phyloP scores from a whole-genome alignment of 2,797 vertebrate genomes.

The Gymnothorax javanicus region DNA sequence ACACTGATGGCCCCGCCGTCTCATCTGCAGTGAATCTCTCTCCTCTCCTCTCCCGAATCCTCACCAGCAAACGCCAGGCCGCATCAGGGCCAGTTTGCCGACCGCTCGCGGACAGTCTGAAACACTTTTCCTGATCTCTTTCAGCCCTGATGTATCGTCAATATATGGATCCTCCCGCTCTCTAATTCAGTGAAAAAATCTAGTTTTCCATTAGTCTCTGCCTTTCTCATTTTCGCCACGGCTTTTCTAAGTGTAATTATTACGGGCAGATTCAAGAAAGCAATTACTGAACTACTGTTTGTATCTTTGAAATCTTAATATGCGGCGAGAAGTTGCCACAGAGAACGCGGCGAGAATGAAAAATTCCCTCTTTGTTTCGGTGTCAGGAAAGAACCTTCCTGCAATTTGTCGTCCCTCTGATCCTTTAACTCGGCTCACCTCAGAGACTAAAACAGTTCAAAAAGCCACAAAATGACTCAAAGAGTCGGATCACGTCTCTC shows the following conservation, averaged over 20 bases:
- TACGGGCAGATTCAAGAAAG: slow-evolving; percentile 98
- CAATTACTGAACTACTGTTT: slow-evolving; percentile 93
- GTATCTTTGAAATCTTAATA: slow-evolving; percentile 98
- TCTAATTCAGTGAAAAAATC: slow-evolving; percentile 99
- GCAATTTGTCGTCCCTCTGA: neutral
- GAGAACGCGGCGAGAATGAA: slow-evolving; percentile 33
- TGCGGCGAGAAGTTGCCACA: slow-evolving; percentile 69
- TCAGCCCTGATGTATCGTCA: slow-evolving; percentile 94
- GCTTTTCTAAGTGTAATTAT: slow-evolving; percentile 96
- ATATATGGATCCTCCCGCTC: slow-evolving; percentile 95
- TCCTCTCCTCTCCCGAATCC: slow-evolving; percentile 47
- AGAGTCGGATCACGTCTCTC: neutral
- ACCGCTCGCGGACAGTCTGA: slow-evolving; percentile 84
- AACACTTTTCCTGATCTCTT: slow-evolving; percentile 96
- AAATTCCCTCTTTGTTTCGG: slow-evolving; percentile 29
- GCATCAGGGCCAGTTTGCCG: slow-evolving; percentile 85
- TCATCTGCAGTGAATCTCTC: slow-evolving; percentile 28
- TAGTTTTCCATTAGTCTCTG: slow-evolving; percentile 99
- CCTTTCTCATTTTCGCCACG: slow-evolving; percentile 82
- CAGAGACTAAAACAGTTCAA: neutral
- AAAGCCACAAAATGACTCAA: neutral
- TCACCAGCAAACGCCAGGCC: slow-evolving; percentile 73
- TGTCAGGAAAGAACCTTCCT: slow-evolving; percentile 4
- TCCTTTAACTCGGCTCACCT: slow-evolving; percentile 4
- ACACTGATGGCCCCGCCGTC: slow-evolving; percentile 25